Conservation (phyloP, 2,113 vertebrate species). For the Barbus barbus region DNA sequence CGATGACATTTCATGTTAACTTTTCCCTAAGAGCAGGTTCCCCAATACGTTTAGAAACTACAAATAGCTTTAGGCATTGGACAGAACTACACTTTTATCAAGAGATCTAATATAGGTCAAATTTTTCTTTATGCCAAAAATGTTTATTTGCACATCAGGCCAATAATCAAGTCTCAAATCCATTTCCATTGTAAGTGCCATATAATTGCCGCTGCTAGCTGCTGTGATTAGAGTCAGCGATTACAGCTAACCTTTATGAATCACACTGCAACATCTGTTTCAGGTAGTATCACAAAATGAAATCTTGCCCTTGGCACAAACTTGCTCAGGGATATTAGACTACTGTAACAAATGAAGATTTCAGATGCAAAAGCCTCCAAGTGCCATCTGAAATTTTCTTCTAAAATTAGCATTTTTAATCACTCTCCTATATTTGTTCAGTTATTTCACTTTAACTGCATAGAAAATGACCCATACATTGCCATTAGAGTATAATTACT, state of each 20-base stretch:
- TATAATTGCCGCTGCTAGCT: not conserved
- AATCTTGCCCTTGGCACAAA: not conserved
- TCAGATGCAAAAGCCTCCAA: too few relatives aligned
- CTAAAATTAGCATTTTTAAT: too few relatives aligned
- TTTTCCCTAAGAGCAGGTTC: not conserved
- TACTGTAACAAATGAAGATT: not conserved
- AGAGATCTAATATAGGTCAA: not conserved
- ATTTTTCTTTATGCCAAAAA: not conserved
- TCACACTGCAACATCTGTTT: not conserved
- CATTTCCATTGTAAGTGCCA: not conserved
- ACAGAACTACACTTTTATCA: not conserved
- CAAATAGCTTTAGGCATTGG: not conserved
- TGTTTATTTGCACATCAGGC: not conserved
- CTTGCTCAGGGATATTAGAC: not conserved
- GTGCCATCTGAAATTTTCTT: too few relatives aligned
- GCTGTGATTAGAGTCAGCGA: not conserved
- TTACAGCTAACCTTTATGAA: not conserved
- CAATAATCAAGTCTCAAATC: too few relatives aligned
- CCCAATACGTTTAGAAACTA: not conserved
- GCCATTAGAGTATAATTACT: too few relatives aligned
- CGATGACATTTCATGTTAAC: not conserved
- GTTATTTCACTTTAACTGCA: too few relatives aligned
- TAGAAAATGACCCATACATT: too few relatives aligned
- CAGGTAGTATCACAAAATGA: not conserved
- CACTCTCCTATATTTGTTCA: too few relatives aligned